Evolutionary conservation across 2,888 invertebrate genomes (phyloP), one percentile per base, ranked within the genome.

Genomic region (Rugalucina vietnamica): DNA sequence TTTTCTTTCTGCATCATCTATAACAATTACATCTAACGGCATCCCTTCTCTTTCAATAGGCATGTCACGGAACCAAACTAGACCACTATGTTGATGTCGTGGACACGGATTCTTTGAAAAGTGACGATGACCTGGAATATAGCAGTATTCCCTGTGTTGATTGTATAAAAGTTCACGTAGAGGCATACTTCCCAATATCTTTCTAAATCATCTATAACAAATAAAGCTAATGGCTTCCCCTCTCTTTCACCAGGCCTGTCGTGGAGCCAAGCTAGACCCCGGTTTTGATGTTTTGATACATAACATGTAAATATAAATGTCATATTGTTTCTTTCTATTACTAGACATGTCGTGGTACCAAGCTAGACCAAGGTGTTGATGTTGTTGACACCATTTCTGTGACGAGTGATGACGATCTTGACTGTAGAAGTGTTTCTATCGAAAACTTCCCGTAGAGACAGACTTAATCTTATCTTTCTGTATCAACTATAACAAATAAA

Each of bases 1-100:
- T 97, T 99, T 94, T 98, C 97, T 5, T 99, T 98, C 95, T 98
- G n/a, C n/a, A n/a, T n/a, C n/a, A n/a, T n/a, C n/a, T n/a, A n/a
- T n/a, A n/a, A n/a, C n/a, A n/a, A n/a, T n/a, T n/a, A n/a, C n/a
- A n/a, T n/a, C n/a, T n/a, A n/a, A n/a, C n/a, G n/a, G n/a, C n/a
- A n/a, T n/a, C n/a, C n/a, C n/a, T n/a, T n/a, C n/a, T n/a, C n/a
- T n/a, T n/a, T n/a, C n/a, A n/a, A n/a, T n/a, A n/a, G n/a, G n/a
- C n/a, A n/a, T n/a, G n/a, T n/a, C n/a, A 18, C n/a, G 50, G 50
- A 14, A 49, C 50, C 14, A 49, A 49, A 18, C 50, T 49, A 18
- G 50, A 49, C 50, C 50, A 14, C 50, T 14, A 18, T 14, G n/a
- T 49, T 18, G 96, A 96, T 76, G 94, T 98, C 43, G 95, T 95